phyloP scores from a whole-genome alignment of 2,888 invertebrate species.

The Alsophila aescularia region DNA sequence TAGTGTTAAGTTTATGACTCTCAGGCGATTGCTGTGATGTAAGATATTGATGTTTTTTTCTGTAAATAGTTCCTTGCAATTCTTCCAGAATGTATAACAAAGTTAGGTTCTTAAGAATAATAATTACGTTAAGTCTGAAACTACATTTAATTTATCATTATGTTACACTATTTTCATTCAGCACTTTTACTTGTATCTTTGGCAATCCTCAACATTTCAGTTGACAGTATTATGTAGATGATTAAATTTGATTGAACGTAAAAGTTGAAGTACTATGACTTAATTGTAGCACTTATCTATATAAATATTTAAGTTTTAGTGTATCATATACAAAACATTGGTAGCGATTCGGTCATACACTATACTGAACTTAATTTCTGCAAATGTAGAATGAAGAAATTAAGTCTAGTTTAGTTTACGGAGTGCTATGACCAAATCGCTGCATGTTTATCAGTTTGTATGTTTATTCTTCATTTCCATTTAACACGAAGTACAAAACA shows the following conservation, averaged over 20 bases:
- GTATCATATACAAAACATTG: no score
- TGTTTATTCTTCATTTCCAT: conserved; percentile 1
- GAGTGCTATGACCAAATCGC: no score
- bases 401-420: no score
- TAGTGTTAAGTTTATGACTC: conserved; percentile 72
- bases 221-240: conserved; percentile 4
- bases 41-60: conserved; percentile 60
- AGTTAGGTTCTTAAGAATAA: conserved; percentile 22
- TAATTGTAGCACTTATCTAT: neutral
- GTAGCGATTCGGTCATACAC: no score
- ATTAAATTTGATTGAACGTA: neutral
- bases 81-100: conserved; percentile 30
- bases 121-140: conserved; percentile 28
- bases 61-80: conserved; percentile 52
- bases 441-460: neutral
- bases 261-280: neutral
- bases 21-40: conserved; percentile 83
- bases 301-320: neutral
- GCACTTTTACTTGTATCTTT: neutral
- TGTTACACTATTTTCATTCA: neutral
- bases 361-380: no score
- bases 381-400: no score
- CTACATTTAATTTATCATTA: conserved; percentile 1
- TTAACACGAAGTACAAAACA: conserved; percentile 58
- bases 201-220: neutral